Conservation (phyloP, 2,797 vertebrate genomes). For the Etheostoma nigrum region DNA sequence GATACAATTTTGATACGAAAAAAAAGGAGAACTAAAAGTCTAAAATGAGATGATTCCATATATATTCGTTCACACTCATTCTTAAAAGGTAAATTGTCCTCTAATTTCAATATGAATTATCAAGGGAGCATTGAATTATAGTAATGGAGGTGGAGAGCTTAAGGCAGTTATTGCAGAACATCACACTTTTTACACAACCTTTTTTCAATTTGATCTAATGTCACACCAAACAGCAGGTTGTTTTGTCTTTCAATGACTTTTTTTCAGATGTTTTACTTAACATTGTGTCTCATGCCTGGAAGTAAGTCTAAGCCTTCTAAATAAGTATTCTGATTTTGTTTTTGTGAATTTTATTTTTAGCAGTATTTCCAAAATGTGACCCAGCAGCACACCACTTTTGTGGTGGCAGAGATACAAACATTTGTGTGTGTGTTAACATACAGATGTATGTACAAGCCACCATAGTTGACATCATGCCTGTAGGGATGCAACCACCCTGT, state of each 20-base stretch:
- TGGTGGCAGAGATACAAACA: constrained; percentile 22
- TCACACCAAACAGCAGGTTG: constrained; percentile 1
- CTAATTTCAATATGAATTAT: background rate
- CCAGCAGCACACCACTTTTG: background rate
- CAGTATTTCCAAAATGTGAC: constrained; percentile 18
- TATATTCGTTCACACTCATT: background rate
- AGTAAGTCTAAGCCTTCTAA: background rate
- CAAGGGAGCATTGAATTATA: background rate
- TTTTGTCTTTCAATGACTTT: constrained; percentile 13
- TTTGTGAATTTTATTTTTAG: background rate
- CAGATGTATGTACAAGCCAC: constrained; percentile 34
- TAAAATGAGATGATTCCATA: no score
- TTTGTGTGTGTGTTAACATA: constrained; percentile 46
- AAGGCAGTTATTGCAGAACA: background rate
- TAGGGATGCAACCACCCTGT: constrained; percentile 48
- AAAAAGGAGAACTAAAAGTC: background rate
- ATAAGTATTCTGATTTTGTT: background rate
- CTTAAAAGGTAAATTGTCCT: background rate
- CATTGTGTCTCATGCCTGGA: constrained; percentile 1
- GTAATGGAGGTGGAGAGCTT: background rate
- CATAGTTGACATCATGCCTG: constrained; percentile 51
- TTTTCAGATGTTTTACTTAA: background rate
- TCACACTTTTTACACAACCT: constrained; percentile 1
- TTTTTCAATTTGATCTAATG: constrained; percentile 14
- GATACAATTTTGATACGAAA: no score